Evolutionary conservation across 2,797 vertebrate genomes (phyloP).

Genomic region (Myotis planiceps): DNA sequence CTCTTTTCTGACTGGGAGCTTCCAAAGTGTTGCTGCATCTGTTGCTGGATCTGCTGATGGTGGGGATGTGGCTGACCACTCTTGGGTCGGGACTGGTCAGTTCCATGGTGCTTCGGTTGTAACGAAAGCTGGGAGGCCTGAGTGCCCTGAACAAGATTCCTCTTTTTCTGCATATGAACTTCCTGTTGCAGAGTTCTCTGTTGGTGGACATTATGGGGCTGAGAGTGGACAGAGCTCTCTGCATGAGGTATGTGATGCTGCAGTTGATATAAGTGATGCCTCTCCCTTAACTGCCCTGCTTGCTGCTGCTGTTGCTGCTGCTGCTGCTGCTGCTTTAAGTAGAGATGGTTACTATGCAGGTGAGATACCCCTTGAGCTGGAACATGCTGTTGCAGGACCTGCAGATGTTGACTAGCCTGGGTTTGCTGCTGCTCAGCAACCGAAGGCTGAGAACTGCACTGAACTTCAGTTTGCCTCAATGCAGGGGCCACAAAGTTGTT

Average conservation of each 20-base stretch:
- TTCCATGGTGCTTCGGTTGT: constrained; percentile 94
- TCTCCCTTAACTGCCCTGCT: constrained; percentile 91
- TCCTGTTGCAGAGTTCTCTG: constrained; percentile 94
- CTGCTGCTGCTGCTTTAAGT: constrained; percentile 88
- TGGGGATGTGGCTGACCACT: constrained; percentile 92
- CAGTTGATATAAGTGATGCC: constrained; percentile 96
- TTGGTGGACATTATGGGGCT: constrained; percentile 93
- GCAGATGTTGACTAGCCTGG: constrained; percentile 91
- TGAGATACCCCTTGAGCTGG: constrained; percentile 90
- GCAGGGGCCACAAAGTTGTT: constrained; percentile 91
- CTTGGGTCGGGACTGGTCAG: constrained; percentile 88
- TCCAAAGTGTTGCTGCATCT: constrained; percentile 95
- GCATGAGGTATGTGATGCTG: constrained; percentile 92
- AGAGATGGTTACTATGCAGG: constrained; percentile 91
- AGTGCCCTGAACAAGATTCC: constrained; percentile 91
- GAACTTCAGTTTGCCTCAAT: constrained; percentile 91
- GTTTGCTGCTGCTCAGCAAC: constrained; percentile 90
- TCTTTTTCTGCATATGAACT: constrained; percentile 95
- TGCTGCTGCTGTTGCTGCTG: constrained; percentile 43
- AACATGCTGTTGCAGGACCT: constrained; percentile 90
- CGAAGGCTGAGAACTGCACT: constrained; percentile 90
- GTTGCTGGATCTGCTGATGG: constrained; percentile 96
- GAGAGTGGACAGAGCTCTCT: constrained; percentile 89
- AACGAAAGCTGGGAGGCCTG: constrained; percentile 92
- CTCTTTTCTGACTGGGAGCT: constrained; percentile 94